phyloP scores from a whole-genome alignment of 2,113 vertebrate genomes.

The Agapornis roseicollis region DNA sequence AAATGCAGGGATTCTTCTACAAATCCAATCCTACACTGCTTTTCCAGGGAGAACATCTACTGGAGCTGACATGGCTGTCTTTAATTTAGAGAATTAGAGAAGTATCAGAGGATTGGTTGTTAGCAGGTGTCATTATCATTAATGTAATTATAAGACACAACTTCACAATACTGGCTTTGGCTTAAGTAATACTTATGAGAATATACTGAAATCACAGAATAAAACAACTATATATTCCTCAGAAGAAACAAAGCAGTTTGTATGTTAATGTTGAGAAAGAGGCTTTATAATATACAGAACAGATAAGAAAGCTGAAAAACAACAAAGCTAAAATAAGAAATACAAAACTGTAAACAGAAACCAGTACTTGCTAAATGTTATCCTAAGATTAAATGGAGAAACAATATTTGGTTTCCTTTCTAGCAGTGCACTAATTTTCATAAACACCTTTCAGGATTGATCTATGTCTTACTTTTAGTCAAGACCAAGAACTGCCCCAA shows the following conservation, averaged over 20 bases:
- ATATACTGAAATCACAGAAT: background rate
- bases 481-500: background rate
- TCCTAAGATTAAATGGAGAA: background rate
- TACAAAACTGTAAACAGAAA: background rate
- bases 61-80: background rate
- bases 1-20: background rate
- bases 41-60: background rate
- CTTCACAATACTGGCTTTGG: background rate
- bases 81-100: background rate
- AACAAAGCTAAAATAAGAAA: background rate
- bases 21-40: background rate
- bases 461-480: background rate
- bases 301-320: background rate
- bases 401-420: background rate
- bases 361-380: background rate
- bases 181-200: background rate
- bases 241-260: background rate
- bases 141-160: background rate
- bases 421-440: background rate
- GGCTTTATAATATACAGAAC: background rate
- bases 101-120: background rate
- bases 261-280: background rate
- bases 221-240: background rate
- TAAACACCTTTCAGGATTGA: background rate
- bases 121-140: background rate